A percentile compares a stretch with the other conserved stretches of the same genome.
Conservation (phyloP, 2,113 vertebrate genomes). For the Petaurus breviceps region DNA sequence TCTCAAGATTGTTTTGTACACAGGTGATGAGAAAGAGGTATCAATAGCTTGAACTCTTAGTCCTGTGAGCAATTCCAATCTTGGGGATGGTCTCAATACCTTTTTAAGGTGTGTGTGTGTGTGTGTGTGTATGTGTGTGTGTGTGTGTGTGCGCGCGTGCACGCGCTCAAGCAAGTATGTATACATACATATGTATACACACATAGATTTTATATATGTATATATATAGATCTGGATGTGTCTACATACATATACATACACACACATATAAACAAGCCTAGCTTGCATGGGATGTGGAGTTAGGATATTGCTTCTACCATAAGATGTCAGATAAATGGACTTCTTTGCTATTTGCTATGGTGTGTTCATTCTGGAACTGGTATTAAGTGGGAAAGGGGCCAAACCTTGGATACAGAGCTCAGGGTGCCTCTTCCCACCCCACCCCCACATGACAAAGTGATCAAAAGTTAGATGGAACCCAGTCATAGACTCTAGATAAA, state of each 20-base stretch:
- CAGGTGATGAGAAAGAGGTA: background rate
- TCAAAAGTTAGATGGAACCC: background rate
- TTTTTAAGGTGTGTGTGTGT: background rate
- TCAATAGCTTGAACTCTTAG: background rate
- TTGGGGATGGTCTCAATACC: background rate
- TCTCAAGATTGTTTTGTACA: background rate
- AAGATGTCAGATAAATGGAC: background rate
- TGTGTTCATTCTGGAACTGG: background rate
- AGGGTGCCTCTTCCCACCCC: background rate
- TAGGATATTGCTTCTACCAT: background rate
- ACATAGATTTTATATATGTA: no score
- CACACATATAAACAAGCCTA: background rate
- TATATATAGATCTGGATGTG: no score
- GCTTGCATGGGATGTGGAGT: background rate
- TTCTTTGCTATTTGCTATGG: background rate
- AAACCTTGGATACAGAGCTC: background rate
- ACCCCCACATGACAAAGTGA: background rate
- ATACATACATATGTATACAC: no score
- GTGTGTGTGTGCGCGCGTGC: no score
- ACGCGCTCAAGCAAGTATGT: no score
- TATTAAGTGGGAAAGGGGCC: background rate
- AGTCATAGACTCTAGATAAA: background rate
- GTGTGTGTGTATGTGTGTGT: no score
- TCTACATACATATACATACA: no score
- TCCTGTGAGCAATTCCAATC: background rate